Evolutionary conservation across 2,888 invertebrate species (phyloP), one percentile per base, ranked within the genome.

Genomic region (Carpatolechia fugitivella): DNA sequence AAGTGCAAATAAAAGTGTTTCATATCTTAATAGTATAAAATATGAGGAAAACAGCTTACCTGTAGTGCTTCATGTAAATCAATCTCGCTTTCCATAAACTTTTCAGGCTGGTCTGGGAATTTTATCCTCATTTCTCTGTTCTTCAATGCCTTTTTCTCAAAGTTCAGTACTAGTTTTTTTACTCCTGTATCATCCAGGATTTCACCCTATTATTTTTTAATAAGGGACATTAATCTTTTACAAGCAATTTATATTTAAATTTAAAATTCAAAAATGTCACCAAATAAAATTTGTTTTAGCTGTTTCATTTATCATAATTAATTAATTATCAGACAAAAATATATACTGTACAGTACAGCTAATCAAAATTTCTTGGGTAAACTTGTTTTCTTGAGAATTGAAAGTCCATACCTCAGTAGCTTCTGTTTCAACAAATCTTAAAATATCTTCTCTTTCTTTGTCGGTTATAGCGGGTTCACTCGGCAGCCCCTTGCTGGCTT

Each of bases 71-170:
- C 96, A 82, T 98, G 96, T 57, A 98, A 85, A 79, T 98, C 98
- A 36, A 99, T 91, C 89, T 99, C 99, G 57, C 99, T 98, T 68
- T 99, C 95, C 95, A 99, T 98, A 80, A 99, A 99, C 92, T 98
- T 99, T 78, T 98, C 98, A 6, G 99, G 97, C 70, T 95, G 94
- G 76, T 99, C 99, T 0, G 98, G 97, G 82, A 98, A 99, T 84
- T 99, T 99, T 11, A 99, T 99, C 61, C 99, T 92, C 96, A 99
- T 97, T 86, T 99, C 99, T 78, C 99, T 96, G 80, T 99, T 99
- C 74, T 94, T 96, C 7, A 98, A 90, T 49, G 96, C 95, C 73
- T 97, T 93, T 79, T 99, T 99, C 76, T 99, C 99, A 90, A 99
- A 98, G 60, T 96, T 93, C 11, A 98, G 90, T 18, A 99, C 93